These are phyloP conservation scores for Capricornis sumatraensis DNA, from an alignment of 2,113 vertebrate genomes.

Conservation along the genomic window DNA sequence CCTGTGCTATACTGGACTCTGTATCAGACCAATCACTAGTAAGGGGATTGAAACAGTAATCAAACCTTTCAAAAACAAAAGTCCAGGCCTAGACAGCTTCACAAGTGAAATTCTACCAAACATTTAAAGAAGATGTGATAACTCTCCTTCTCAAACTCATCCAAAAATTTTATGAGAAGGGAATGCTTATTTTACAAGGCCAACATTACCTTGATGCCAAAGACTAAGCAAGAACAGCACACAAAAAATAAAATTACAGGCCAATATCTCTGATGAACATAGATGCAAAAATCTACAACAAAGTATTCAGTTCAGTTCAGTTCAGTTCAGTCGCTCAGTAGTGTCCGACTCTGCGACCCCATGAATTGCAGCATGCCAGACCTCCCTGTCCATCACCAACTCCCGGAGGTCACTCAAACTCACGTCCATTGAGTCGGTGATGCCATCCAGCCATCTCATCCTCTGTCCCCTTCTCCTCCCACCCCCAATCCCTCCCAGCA, in stretches of 20 bases:
- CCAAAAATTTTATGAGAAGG: not conserved
- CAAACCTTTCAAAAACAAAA: not conserved
- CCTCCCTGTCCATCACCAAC: too few relatives aligned
- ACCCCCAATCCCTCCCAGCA: too few relatives aligned
- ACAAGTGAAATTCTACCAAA: not conserved
- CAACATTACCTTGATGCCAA: not conserved
- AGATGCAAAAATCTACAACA: not conserved
- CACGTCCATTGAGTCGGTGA: fast-evolving
- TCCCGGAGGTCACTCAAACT: too few relatives aligned
- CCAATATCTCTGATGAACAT: not conserved
- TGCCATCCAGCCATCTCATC: too few relatives aligned
- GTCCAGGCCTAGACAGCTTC: not conserved
- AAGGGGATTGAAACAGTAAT: not conserved
- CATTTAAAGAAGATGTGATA: not conserved
- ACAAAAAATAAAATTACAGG: not conserved
- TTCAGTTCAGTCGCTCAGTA: too few relatives aligned
- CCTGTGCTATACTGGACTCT: not conserved
- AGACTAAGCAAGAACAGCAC: not conserved
- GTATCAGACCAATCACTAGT: not conserved
- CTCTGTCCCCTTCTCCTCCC: too few relatives aligned
- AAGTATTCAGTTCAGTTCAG: too few relatives aligned
- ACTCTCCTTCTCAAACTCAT: not conserved
- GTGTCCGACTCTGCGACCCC: fast-evolving
- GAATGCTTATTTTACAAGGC: not conserved
- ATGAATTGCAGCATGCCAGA: too few relatives aligned